A percentile compares a stretch with the other conserved stretches of the same genome.
Conservation (phyloP, 1,140 invertebrate genomes). For the Eubasilissa regina region DNA sequence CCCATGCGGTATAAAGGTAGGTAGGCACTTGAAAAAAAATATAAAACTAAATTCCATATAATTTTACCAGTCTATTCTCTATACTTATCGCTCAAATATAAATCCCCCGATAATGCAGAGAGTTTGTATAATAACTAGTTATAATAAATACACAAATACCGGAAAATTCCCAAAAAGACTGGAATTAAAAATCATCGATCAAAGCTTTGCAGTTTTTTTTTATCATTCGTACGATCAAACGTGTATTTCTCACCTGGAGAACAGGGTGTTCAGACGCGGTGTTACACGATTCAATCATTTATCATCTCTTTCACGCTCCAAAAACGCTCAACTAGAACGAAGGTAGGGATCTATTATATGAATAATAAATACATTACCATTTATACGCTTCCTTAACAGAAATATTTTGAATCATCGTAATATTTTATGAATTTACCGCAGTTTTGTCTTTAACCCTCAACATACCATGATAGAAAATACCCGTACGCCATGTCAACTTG, state of each 20-base stretch:
- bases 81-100: slow-evolving; percentile 19
- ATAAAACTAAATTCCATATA: neutral
- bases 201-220: slow-evolving; percentile 8
- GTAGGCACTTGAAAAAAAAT: too few relatives aligned
- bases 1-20: too few relatives aligned
- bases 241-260: slow-evolving; percentile 27
- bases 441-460: too few relatives aligned
- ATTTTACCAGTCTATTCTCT: neutral
- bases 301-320: slow-evolving; percentile 48
- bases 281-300: slow-evolving; percentile 33
- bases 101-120: slow-evolving; percentile 9
- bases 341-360: slow-evolving; percentile 6
- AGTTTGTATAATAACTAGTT: slow-evolving; percentile 23
- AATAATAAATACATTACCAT: slow-evolving; percentile 42
- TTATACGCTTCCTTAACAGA: slow-evolving; percentile 41
- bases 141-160: slow-evolving; percentile 15
- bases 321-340: neutral
- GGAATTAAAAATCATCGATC: slow-evolving; percentile 29
- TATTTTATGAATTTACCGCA: too few relatives aligned
- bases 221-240: slow-evolving; percentile 21
- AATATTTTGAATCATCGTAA: too few relatives aligned
- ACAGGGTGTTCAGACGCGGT: slow-evolving; percentile 24
- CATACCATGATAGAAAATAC: too few relatives aligned
- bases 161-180: slow-evolving; percentile 21
- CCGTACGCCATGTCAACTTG: too few relatives aligned